Base-by-base conservation (phyloP, 2,797 vertebrate genomes). In the Parotocinclus haroldoi region DNA sequence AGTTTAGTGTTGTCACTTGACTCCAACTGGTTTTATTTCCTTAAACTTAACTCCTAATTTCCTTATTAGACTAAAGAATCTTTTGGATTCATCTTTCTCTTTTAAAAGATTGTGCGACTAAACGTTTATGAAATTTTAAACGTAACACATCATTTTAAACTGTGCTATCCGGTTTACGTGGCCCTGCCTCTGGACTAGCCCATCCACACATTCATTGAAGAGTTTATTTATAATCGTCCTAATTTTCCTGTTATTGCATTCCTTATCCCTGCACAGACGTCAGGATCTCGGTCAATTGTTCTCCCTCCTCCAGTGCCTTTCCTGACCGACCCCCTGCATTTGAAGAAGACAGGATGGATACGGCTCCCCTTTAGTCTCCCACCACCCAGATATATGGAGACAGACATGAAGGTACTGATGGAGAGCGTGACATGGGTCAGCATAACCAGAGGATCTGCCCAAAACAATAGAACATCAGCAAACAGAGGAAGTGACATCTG, bases 191-290 rank as follows among this genome's bases (percentile, higher is more conserved):
- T 51, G 67, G 19, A 54, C 53, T 44, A 19, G 13, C 17, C 3
- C 68, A 60, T 68, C 44, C 45, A 44, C 44, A 12, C 59, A 69
- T 53, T 37, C 60, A 63, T n/a, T 51, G 13, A 13, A 10, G 37
- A 51, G 62, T 72, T 75, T 73, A 76, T 77, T 78, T 78, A 77
- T 74, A 76, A 68, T 77, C 69, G 48, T 50, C 63, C 45, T 59
- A 62, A 66, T 78, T 55, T 80, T 80, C 75, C 76, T 78, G 80
- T 79, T 79, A 67, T 77, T 77, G 75, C 77, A 79, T 76, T 78
- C 71, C 69, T 64, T 9, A 36, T 78, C 69, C 54, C n/a, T 16
- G 10, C 57, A 59, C 44, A 68, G 58, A 76, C 45, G 70, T 49
- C 76, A 76, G 76, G 55, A 3, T 54, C 59, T 18, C 18, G 11